Base-by-base conservation (phyloP, 2,888 invertebrate species). In the Synanthedon andrenaeformis region DNA sequence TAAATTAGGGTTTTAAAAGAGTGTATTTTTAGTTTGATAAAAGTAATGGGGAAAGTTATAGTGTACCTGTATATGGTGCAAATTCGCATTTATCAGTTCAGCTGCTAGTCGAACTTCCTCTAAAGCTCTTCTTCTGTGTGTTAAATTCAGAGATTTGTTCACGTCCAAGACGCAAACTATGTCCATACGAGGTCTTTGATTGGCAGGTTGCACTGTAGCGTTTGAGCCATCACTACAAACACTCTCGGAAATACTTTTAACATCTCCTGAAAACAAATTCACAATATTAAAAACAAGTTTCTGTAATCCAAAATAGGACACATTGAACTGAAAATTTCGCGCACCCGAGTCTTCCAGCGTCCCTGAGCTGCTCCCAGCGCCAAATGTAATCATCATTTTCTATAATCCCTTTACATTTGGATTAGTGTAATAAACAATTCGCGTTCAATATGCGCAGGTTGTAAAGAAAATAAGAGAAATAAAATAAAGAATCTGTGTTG, bases 141-240 rank as follows among this genome's bases (percentile, higher is more conserved):
- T 82, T 62, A 94, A 77, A 77, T 94, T 91, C 62, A 92, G 92
- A 19, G 91, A 88, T 72, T 94, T 92, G 65, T 91, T 91, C 56
- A 94, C 79, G 84, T 96, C 96, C 64, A 96, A 89, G 59, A 96
- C 94, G 83, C 95, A 95, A 53, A 93, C 96, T 58, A 97, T 94
- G 77, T 96, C 96, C 94, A 96, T 96, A 63, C 91, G 90, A 23
- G 92, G 91, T 62, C 92, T 72, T 58, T 79, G 80, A 62, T 79
- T 84, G 51, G 81, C 79, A 14, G 84, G 70, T 62, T 87, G 87
- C 42, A 88, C 82, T 5, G 88, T 88, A 45, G 87, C 83, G 60
- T 74, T 84, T n/a, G 88, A 88, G 11, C 87, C 88, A 84, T 88
- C 88, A 59, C 88, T 88, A 66, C 88, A 86, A 53, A 88, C 72